These are phyloP conservation scores for Hirtodrosophila trivittata DNA, from an alignment of 2,888 invertebrate genomes.

Conservation along the genomic window DNA sequence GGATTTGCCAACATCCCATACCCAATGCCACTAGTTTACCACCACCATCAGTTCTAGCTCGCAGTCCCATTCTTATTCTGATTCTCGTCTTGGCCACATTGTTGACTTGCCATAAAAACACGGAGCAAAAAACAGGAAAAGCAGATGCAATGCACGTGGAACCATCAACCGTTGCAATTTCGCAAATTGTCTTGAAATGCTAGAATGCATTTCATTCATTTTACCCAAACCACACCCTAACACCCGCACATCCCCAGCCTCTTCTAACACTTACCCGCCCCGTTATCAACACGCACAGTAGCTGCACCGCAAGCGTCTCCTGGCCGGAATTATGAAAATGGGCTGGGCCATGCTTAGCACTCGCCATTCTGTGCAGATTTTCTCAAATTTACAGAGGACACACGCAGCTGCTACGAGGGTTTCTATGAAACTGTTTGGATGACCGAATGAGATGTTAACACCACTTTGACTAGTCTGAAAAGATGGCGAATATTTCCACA, in stretches of 20 bases:
- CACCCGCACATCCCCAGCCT: neutral
- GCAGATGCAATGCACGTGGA: conserved; percentile 72
- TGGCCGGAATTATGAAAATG: conserved; percentile 50
- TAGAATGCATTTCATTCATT: conserved; percentile 71
- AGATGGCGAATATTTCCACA: no score
- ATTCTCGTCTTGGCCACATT: conserved; percentile 57
- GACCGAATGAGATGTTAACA: no score
- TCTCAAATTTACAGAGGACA: conserved; percentile 22
- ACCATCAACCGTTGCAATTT: conserved; percentile 76
- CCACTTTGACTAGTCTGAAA: no score
- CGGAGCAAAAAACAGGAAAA: conserved; percentile 20
- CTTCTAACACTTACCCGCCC: conserved; percentile 9
- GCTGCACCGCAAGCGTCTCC: conserved; percentile 32
- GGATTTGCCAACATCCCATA: conserved; percentile 1
- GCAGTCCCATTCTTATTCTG: conserved; percentile 10
- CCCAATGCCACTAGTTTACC: neutral
- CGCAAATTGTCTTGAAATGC: conserved; percentile 74
- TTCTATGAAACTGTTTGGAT: neutral
- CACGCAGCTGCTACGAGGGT: conserved; percentile 26
- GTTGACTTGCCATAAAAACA: conserved; percentile 72
- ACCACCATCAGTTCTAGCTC: conserved; percentile 10
- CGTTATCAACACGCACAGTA: conserved; percentile 37
- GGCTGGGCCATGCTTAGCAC: conserved; percentile 19
- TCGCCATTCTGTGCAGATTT: neutral
- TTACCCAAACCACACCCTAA: conserved; percentile 16